Conservation (phyloP, 1,140 invertebrate species). For the Vanessa tameamea region DNA sequence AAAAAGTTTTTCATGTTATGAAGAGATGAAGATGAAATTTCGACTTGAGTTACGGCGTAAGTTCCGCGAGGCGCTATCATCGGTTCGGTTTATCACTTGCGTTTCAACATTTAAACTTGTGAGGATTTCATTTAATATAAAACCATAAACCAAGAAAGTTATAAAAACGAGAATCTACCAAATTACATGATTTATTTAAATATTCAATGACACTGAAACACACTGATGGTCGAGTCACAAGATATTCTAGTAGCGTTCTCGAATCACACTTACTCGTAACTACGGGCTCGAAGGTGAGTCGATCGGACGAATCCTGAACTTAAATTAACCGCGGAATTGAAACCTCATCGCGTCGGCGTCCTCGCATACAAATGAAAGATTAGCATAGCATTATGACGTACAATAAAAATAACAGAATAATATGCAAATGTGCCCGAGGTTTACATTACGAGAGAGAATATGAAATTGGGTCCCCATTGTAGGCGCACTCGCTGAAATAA, state of each 20-base stretch:
- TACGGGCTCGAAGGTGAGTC: background rate
- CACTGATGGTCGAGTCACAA: too few species aligned
- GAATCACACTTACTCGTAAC: constrained; percentile 5
- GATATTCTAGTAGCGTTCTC: background rate
- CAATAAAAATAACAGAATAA: constrained; percentile 15
- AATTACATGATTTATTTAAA: too few species aligned
- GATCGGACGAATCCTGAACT: constrained; percentile 15
- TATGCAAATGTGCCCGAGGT: constrained; percentile 20
- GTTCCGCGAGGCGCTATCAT: constrained; percentile 24
- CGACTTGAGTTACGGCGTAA: constrained; percentile 22
- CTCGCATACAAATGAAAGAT: constrained; percentile 24
- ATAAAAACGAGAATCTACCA: too few species aligned
- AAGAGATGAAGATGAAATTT: constrained; percentile 27
- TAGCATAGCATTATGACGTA: constrained; percentile 5
- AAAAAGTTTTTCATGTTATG: constrained; percentile 25
- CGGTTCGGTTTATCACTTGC: constrained; percentile 16
- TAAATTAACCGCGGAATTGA: constrained; percentile 18
- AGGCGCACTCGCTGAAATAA: too few species aligned
- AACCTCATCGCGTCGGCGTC: constrained; percentile 14
- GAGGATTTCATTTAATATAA: background rate
- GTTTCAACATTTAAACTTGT: constrained; percentile 7
- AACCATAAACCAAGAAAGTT: background rate
- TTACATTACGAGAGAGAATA: constrained; percentile 2
- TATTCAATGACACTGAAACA: too few species aligned
- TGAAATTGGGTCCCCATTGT: background rate